These are phyloP conservation scores for Sebastes iracundus DNA, from an alignment of 2,797 vertebrate genomes.

Conservation along the genomic window DNA sequence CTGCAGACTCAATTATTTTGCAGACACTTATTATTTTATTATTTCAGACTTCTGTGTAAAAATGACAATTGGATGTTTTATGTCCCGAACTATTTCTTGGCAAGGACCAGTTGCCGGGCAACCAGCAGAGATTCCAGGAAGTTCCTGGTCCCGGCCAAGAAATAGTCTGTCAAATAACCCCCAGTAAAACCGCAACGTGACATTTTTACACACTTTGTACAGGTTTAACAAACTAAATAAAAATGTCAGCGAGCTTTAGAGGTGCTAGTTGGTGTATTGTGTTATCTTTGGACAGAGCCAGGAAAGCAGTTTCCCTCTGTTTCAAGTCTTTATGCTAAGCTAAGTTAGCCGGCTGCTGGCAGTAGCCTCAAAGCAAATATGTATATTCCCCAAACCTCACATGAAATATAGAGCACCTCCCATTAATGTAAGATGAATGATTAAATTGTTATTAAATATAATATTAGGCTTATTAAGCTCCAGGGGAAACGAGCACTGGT, in stretches of 20 bases:
- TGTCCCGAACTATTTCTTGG: neutral
- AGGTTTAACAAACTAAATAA: neutral
- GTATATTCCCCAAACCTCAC: no score
- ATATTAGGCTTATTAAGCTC: neutral
- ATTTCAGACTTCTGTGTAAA: neutral
- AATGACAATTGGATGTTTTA: neutral
- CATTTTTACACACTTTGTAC: neutral
- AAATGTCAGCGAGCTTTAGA: neutral
- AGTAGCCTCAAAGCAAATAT: neutral
- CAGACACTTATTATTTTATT: neutral
- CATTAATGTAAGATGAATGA: neutral
- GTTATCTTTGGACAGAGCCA: neutral
- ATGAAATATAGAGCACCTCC: neutral
- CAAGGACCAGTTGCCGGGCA: neutral
- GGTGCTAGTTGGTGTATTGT: neutral
- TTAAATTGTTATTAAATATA: neutral
- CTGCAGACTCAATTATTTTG: neutral
- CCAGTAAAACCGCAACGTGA: neutral
- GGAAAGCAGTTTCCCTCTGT: neutral
- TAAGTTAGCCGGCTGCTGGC: neutral
- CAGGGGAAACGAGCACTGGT: neutral
- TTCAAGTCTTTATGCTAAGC: neutral
- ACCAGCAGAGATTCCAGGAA: neutral
- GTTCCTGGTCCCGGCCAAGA: neutral
- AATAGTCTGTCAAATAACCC: neutral